Base-by-base conservation (phyloP, 2,888 invertebrate species). In the Trachelus tabidus region DNA sequence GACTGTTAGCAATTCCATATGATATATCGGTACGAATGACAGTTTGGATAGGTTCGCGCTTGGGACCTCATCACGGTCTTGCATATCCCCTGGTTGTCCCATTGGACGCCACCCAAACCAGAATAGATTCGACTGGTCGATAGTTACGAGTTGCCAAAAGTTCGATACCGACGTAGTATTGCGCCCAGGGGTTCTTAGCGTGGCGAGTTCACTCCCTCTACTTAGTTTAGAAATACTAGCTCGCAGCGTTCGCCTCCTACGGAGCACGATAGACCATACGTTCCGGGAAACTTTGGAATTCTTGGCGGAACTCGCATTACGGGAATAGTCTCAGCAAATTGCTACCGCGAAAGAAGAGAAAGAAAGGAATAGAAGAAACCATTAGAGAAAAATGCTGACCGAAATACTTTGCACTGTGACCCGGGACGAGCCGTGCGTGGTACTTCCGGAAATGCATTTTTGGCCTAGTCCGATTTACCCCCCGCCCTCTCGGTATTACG, bases 91-190 rank as follows among this genome's bases (percentile, higher is more conserved):
- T 56, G 23, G 56, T 56, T 56, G 37, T 34, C 40, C 34, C 69
- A 40, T 68, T 68, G 82, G 83, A 84, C 83, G 81, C 76, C 76
- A 80, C 80, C 82, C 81, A 81, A 83, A 81, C 79, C 80, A 35
- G 73, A 77, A 78, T 73, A 68, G 79, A 82, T 83, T 78, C 79
- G 76, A 77, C 77, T 76, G 82, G 73, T 81, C 83, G 84, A 85
- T 86, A 87, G 85, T 86, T 85, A 82, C 83, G 83, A 85, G 81
- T 87, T 87, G 82, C 81, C 85, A 85, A 87, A 87, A 87, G 85
- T 87, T 87, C 85, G 83, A 84, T 83, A 81, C 35, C 81, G 76
- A 80, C 56, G 68, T 31, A 31, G 68, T 12, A 75, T 76, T 75
- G 33, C 73, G 79, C 75, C 79, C 77, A 73, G 75, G 30, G 40